Evolutionary conservation across 2,888 invertebrate species (phyloP).

Genomic region (Chrysolina haemoptera): DNA sequence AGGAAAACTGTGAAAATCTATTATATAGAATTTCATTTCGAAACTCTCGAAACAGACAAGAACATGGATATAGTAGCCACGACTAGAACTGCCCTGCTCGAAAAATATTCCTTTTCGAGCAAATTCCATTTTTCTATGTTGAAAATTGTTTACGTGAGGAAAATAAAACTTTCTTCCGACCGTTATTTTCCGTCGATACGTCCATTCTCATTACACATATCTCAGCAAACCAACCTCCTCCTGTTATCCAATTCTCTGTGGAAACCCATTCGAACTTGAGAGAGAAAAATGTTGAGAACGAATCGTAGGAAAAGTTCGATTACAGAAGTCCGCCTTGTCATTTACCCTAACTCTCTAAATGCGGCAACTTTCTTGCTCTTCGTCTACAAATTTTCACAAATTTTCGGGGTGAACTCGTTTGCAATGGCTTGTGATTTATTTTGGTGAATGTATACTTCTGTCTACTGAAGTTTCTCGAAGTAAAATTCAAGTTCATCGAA

Average conservation of each 20-base stretch:
- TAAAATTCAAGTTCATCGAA: conserved; percentile 43
- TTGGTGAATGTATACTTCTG: conserved; percentile 36
- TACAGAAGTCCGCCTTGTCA: conserved; percentile 43
- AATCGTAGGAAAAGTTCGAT: conserved; percentile 36
- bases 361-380: conserved; percentile 27
- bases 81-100: no score
- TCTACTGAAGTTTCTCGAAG: conserved; percentile 31
- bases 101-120: no score
- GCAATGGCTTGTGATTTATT: conserved; percentile 45
- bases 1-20: background rate
- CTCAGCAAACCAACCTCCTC: background rate
- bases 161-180: background rate
- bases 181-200: background rate
- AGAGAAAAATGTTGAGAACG: conserved; percentile 31
- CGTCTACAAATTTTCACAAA: conserved; percentile 47
- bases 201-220: conserved; percentile 1
- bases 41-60: no score
- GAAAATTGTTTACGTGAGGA: background rate
- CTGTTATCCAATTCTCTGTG: conserved; percentile 13
- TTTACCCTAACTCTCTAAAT: conserved; percentile 38
- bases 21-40: no score
- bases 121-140: no score
- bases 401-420: conserved; percentile 44
- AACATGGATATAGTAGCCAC: no score
- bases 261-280: conserved; percentile 33